Base-by-base conservation (phyloP, 2,797 vertebrate genomes). In the Semotilus atromaculatus region DNA sequence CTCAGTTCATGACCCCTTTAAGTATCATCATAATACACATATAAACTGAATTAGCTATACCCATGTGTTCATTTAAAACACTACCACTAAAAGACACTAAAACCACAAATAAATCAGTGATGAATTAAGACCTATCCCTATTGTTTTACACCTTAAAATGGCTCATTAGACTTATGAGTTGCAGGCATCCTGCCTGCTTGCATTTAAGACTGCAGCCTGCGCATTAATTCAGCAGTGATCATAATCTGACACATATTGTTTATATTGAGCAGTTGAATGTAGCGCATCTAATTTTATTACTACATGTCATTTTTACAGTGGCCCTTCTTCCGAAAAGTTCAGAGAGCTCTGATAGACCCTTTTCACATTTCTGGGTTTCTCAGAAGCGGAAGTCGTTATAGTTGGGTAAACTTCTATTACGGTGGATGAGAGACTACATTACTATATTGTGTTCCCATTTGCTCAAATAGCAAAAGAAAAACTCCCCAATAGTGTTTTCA, bases 31-130 rank as follows among this genome's bases (percentile, higher is more conserved):
- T 48, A 48, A 48, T 48, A 48, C 14, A 48, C 14, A 48, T 45
- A 14, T 45, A 48, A 45, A 16, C 45, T 16, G 4, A 45, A 45
- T 45, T 13, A 45, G 45, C 4, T 45, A 16, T 45, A 45, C 51
- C 7, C 2, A 53, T 45, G 14, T 53, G 19, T 23, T 66, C 36
- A 72, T 85, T 80, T 80, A 80, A 83, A 74, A 77, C 29, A 38
- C 2, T 80, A 83, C 7, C 60, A 79, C 48, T 75, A 84, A n/a
- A n/a, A n/a, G 68, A 77, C 14, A 51, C 18, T 29, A 34, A 55
- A 83, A 77, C 82, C 80, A 51, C 34, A 60, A 76, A 84, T 70
- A 71, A 81, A 71, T 14, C 45, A 51, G 31, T 29, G 67, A 43
- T n/a, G 34, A 75, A 82, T 70, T 21, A 73, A 68, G 31, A 68